Conservation (phyloP, 2,113 vertebrate genomes). For the Odontophorus gujanensis region DNA sequence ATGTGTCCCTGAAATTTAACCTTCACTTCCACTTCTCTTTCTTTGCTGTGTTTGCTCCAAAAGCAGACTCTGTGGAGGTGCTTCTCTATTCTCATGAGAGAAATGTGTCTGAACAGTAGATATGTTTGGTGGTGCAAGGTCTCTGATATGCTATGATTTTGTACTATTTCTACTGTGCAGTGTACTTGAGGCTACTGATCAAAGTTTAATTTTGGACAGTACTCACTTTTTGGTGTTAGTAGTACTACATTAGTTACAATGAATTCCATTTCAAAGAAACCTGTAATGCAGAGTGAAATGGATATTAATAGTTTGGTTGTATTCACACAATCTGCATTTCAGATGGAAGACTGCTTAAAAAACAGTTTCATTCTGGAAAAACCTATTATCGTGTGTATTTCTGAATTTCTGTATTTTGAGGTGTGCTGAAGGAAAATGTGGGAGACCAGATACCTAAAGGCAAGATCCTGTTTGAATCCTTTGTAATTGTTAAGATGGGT, state of each 20-base stretch:
- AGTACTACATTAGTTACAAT: neutral
- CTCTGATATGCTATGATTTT: neutral
- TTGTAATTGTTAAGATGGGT: neutral
- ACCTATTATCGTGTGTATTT: neutral
- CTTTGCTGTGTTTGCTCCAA: neutral
- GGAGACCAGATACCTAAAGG: neutral
- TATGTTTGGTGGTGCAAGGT: neutral
- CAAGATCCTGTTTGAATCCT: neutral
- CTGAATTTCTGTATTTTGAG: neutral
- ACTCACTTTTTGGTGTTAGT: neutral
- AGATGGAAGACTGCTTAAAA: neutral
- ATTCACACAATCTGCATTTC: neutral
- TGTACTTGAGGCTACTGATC: neutral
- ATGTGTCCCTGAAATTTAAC: neutral
- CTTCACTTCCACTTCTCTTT: neutral
- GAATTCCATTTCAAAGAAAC: neutral
- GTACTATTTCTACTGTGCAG: neutral
- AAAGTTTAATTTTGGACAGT: neutral
- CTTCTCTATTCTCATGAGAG: neutral
- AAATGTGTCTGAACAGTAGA: neutral
- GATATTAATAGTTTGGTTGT: neutral
- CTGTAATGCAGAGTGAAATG: neutral
- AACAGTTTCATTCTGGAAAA: rapidly evolving
- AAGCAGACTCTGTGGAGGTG: neutral
- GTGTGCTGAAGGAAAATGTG: neutral